Evolutionary conservation across 2,797 vertebrate genomes (phyloP), one percentile per base, ranked within the genome.

Genomic region (Hoplostethus mediterraneus): DNA sequence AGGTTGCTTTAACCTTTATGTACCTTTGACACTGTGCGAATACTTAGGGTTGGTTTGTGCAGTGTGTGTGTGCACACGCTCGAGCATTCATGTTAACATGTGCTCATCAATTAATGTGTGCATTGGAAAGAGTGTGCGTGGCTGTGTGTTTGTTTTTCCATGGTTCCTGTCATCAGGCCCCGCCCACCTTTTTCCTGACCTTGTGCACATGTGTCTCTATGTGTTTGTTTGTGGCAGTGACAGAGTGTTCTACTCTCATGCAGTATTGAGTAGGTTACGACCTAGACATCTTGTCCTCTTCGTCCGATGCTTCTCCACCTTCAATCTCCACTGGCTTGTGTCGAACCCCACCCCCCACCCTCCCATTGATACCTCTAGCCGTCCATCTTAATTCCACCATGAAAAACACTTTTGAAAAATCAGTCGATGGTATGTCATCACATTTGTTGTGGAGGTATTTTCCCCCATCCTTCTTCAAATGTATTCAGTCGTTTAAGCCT

Each of bases 401-500:
- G 45, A 84, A 83, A 75, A 82, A 75, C 64, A 75, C 33, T 28
- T 75, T 69, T 79, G 31, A 79, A 85, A 79, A 84, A 75, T 55
- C 79, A 21, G 38, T 77, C 56, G 38, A 51, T 67, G 74, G 36
- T 66, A 14, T 47, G 48, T 85, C 75, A 58, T 56, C 60, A 77
- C 75, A 51, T 80, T 81, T 85, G 71, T 77, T 86, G 75, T 80
- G 59, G 69, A 63, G 60, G 66, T 75, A 36, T 60, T 70, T 47
- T 52, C 12, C 5, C 57, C 51, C 54, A 28, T 66, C 33, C 59
- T 70, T 73, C 38, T 55, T 84, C 81, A 83, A 89, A 90, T 78
- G 61, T 90, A 90, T 92, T 88, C 88, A 87, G 73, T 82, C 30
- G 12, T 89, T 88, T 90, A 91, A 94, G 89, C 88, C 86, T 53